Base-by-base conservation (phyloP, 2,888 invertebrate genomes). In the Scaptomyza tumidula region DNA sequence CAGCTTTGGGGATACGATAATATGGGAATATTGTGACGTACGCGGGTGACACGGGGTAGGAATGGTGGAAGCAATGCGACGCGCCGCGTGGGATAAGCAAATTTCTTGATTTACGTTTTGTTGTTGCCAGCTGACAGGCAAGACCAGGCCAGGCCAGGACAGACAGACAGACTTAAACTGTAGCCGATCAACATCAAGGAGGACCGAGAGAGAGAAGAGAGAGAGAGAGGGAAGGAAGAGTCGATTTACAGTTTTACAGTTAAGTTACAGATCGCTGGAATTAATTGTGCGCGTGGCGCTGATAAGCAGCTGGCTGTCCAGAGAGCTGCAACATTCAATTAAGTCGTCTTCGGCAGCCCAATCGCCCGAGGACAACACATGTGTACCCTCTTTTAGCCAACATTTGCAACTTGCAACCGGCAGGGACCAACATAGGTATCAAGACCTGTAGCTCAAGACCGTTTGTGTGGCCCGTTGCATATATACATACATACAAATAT, bases 71-170 rank as follows among this genome's bases (percentile, higher is more conserved):
- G 11, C 48, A 64, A 39, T 39, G 56, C 46, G 44, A 41, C 53
- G 41, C 41, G 66, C 49, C 66, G 84, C 83, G 88, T 84, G 88
- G 88, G 88, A 68, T 88, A 80, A 75, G 81, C 75, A 80, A 83
- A 88, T 83, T 83, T 83, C 81, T 75, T 84, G 86, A 88, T 84
- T 84, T 86, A 84, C 75, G 80, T 72, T 84, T 80, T 66, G 75
- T 71, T 86, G 81, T 68, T 62, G 69, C 71, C 64, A 56, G 66
- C 61, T 81, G 82, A 82, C 82, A 78, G 75, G 43, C 16, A 41
- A 41, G 68, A 48, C 39, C 62, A 57, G 63, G 9, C 41, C 16
- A 41, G 19, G 10, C 29, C 35, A 44, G 44, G 2, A 19, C 13
- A 35, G 41, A 10, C n/a, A 19, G 6, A 27, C 14, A 7, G 35